Evolutionary conservation across 2,888 invertebrate species (phyloP), one percentile per base, ranked within the genome.

Genomic region (Zygothrica quintamaculata): DNA sequence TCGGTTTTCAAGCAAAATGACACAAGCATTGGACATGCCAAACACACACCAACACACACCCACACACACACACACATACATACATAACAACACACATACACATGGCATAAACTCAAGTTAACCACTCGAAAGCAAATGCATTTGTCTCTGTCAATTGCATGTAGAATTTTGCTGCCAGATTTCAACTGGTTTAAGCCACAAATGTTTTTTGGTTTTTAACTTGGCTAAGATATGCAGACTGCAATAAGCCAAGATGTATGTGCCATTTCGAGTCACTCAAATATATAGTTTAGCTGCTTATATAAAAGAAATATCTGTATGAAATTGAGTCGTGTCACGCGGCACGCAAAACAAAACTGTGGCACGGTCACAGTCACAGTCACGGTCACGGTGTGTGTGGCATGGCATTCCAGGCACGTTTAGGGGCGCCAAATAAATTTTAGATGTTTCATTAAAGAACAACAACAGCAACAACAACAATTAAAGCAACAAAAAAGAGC

Each of bases 371-470:
- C 8, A 1, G 36, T n/a, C n/a, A 1, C 22, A 9, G 64, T 15
- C 22, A 3, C 6, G 15, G 29, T 13, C 1, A 34, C 15, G 29
- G 16, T 8, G 9, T 15, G 8, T 11, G 37, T 29, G 64, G n/a
- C n/a, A n/a, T 18, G 42, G 6, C 22, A 72, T 70, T 65, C 75
- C 29, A 7, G 22, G 56, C 72, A 72, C 72, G 72, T 74, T 65
- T 48, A 39, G 65, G 65, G 48, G 55, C 29, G 59, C 34, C 51
- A 74, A 65, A 70, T 70, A 72, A 65, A 74, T 60, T 72, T 47
- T 22, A 53, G 60, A 56, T 70, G 60, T 74, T 74, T 74, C 75
- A 74, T 72, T 65, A 70, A 33, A 15, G 42, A 44, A 15, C 33
- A 46, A 18, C 25, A 43, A 11, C 18, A 40, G 7, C 31, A 37